Evolutionary conservation across 2,888 invertebrate species (phyloP), one percentile per base, ranked within the genome.

Genomic region (Nemapogon koenigi): DNA sequence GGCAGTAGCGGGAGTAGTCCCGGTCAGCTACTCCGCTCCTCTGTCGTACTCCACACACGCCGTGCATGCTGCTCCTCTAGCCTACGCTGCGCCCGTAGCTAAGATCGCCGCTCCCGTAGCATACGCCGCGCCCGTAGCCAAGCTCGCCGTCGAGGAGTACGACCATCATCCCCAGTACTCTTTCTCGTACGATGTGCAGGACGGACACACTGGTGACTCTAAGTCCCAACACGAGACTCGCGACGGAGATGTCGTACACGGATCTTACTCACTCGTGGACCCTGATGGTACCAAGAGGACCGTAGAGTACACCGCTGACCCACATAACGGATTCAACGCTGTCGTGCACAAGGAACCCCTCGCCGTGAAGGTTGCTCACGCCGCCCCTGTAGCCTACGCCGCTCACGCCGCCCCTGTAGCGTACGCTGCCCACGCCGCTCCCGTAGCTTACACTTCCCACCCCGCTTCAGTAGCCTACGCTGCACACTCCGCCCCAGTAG

Each of bases 291-390:
- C 60, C 51, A 68, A 66, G 55, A 70, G 80, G 44, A 76, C 67
- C 37, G 80, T 81, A 1, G 80, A 80, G 17, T 81, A 81, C 60
- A 72, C 72, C 41, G 78, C 80, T 41, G 80, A 80, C 48, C 60
- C 66, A 16, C 59, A 72, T 51, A 69, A 75, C 46, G 79, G 80
- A 39, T 81, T 81, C 59, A 80, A 80, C 55, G 81, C 81, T 18
- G 72, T 81, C 18, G 81, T 81, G 10, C 70, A 60, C 56, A 66
- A 51, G 44, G 73, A 75, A 45, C 67, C 79, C 4, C 35, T 41
- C 10, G 42, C 55, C 18, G 47, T 52, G 29, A 52, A 55, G 40
- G 41, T 47, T 32, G n/a, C n/a, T n/a, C n/a, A n/a, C n/a, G 51
- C 50, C 35, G 46, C 53, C 7, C 49, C 41, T 2, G 44, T 35